Evolutionary conservation across 1,140 invertebrate genomes (phyloP).

Genomic region (Leucophenga varia): DNA sequence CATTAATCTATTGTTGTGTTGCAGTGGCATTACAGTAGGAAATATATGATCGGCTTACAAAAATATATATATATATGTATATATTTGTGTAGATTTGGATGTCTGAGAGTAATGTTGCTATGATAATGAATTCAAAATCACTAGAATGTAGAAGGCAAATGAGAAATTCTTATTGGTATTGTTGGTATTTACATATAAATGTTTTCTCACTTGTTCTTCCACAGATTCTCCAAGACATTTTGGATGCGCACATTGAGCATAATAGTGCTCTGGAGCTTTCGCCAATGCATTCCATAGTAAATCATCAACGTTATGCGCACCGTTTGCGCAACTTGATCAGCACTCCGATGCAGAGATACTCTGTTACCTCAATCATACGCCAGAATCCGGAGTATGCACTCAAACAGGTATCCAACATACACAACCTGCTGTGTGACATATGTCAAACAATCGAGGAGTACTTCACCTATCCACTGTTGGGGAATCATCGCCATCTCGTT

Average conservation of each 20-base stretch:
- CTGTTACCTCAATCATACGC: slow-evolving; percentile 46
- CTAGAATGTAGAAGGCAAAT: too few relatives aligned
- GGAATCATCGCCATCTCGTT: slow-evolving; percentile 50
- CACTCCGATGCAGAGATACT: slow-evolving; percentile 38
- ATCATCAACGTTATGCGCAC: slow-evolving; percentile 27
- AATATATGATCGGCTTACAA: too few relatives aligned
- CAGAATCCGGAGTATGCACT: slow-evolving; percentile 45
- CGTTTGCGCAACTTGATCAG: slow-evolving; percentile 26
- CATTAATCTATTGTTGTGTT: too few relatives aligned
- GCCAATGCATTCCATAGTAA: slow-evolving; percentile 40
- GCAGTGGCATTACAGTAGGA: too few relatives aligned
- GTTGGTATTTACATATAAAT: too few relatives aligned
- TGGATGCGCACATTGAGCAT: slow-evolving; percentile 43
- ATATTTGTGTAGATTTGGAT: too few relatives aligned
- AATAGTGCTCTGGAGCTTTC: slow-evolving; percentile 37
- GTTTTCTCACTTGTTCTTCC: background rate
- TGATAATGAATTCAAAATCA: too few relatives aligned
- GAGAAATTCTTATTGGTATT: too few relatives aligned
- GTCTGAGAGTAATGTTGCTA: too few relatives aligned
- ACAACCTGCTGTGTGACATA: slow-evolving; percentile 50
- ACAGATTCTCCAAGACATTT: slow-evolving; percentile 46
- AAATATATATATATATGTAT: too few relatives aligned
- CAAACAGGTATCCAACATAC: slow-evolving; percentile 47
- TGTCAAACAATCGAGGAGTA: slow-evolving; percentile 51
- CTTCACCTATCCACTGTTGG: slow-evolving; percentile 47